A percentile compares a stretch with the other conserved stretches of the same genome.
phyloP scores from a whole-genome alignment of 1,140 invertebrate species.

The Stegodyphus dumicola region DNA sequence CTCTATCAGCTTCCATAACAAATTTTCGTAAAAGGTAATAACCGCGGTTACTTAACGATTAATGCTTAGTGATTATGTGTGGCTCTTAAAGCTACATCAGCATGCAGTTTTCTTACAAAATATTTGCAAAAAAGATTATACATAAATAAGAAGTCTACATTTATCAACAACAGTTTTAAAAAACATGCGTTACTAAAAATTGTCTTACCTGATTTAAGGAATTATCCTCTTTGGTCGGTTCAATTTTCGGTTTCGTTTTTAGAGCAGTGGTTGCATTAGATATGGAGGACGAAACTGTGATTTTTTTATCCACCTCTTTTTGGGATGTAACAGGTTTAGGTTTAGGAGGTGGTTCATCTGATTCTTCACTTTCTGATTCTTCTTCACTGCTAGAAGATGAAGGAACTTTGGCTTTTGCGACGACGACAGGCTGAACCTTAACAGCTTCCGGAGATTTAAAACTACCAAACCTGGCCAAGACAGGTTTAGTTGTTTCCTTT shows the following conservation, averaged over 20 bases:
- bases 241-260: background rate
- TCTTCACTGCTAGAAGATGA: conserved; percentile 33
- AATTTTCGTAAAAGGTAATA: no score
- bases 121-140: no score
- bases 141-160: no score
- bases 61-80: no score
- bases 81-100: no score
- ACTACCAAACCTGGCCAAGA: conserved; percentile 32
- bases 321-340: background rate
- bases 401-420: background rate
- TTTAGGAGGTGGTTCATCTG: conserved; percentile 1
- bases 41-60: no score
- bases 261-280: no score
- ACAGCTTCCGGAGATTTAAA: background rate
- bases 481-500: conserved; percentile 26
- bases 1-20: no score
- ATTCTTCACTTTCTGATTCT: conserved; percentile 42
- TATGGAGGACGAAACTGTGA: background rate
- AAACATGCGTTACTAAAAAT: no score
- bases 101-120: no score
- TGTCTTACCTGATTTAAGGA: conserved; percentile 35
- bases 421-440: background rate
- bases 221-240: conserved; percentile 70
- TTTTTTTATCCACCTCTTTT: conserved; percentile 35
- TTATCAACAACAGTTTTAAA: no score